Percentiles rank a stretch among this genome's conserved stretches.
Conservation (phyloP, 2,888 invertebrate genomes). For the Sabatieria punctata region DNA sequence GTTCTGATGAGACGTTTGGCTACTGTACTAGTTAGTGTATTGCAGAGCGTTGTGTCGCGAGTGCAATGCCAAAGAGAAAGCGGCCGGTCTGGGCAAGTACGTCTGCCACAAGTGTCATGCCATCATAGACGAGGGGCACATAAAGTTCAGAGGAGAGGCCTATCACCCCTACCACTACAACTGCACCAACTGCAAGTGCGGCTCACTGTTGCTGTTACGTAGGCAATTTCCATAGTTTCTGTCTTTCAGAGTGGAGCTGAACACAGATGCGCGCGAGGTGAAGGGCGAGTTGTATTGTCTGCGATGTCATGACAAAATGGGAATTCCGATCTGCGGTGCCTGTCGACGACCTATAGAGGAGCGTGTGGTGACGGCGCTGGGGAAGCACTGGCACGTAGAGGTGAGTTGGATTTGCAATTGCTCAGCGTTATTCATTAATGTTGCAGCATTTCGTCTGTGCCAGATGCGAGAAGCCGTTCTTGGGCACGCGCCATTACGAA, state of each 20-base stretch:
- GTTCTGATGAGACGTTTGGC: too few relatives aligned
- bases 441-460: constrained; percentile 94
- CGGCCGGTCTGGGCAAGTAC: constrained; percentile 81
- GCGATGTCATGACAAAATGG: constrained; percentile 98
- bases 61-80: constrained; percentile 88
- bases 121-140: constrained; percentile 38
- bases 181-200: constrained; percentile 54
- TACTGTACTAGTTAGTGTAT: too few relatives aligned
- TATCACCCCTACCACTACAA: constrained; percentile 99
- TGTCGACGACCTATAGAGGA: constrained; percentile 97
- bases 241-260: constrained; percentile 57
- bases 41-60: constrained; percentile 73
- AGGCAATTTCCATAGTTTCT: too few relatives aligned
- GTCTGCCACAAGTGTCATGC: constrained; percentile 51
- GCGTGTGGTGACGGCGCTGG: constrained; percentile 89
- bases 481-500: constrained; percentile 95
- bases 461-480: constrained; percentile 97
- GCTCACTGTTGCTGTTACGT: too few relatives aligned
- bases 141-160: constrained; percentile 58
- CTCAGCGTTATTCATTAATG: constrained; percentile 10
- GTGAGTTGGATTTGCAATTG: constrained; percentile 35
- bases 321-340: constrained; percentile 98
- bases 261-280: constrained; percentile 86
- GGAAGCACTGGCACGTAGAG: constrained; percentile 97
- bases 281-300: constrained; percentile 88